Evolutionary conservation across 2,888 invertebrate genomes (phyloP).

Genomic region (Danaus chrysippus): DNA sequence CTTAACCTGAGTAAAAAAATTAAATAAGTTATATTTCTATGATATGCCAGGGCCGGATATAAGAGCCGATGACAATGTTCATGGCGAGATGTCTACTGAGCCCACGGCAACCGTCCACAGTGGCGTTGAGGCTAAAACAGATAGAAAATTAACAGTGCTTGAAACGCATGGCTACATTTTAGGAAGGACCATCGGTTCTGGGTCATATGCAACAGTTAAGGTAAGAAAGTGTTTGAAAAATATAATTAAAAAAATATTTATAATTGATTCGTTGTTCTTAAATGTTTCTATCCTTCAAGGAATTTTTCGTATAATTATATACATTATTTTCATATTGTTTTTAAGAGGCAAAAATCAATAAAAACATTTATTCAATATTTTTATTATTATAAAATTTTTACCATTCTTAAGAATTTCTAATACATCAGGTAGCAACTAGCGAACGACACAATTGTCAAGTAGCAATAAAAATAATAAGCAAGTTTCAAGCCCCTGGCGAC

Average conservation of each 20-base stretch:
- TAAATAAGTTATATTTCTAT: conserved; percentile 59
- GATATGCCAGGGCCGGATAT: conserved; percentile 77
- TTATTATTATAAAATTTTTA: background rate
- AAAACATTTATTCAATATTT: background rate
- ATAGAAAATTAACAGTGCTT: conserved; percentile 81
- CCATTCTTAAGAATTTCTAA: conserved; percentile 1
- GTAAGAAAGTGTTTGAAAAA: conserved; percentile 50
- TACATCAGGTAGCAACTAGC: conserved; percentile 83
- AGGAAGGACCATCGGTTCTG: conserved; percentile 88
- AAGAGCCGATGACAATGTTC: conserved; percentile 72
- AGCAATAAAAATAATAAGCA: conserved; percentile 91
- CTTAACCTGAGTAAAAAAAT: conserved; percentile 48
- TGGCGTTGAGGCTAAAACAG: conserved; percentile 64
- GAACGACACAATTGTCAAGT: conserved; percentile 85
- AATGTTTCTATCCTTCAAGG: background rate
- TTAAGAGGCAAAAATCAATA: too few relatives aligned
- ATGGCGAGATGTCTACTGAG: conserved; percentile 72
- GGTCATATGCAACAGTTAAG: conserved; percentile 90
- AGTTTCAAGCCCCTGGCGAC: conserved; percentile 89
- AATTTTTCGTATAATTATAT: too few relatives aligned
- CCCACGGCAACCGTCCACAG: conserved; percentile 68
- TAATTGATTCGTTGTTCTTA: background rate
- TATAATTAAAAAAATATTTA: background rate
- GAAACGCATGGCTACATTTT: conserved; percentile 88
- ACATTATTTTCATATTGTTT: too few relatives aligned